phyloP scores from a whole-genome alignment of 2,888 invertebrate genomes.

The Isotomurus palustris region DNA sequence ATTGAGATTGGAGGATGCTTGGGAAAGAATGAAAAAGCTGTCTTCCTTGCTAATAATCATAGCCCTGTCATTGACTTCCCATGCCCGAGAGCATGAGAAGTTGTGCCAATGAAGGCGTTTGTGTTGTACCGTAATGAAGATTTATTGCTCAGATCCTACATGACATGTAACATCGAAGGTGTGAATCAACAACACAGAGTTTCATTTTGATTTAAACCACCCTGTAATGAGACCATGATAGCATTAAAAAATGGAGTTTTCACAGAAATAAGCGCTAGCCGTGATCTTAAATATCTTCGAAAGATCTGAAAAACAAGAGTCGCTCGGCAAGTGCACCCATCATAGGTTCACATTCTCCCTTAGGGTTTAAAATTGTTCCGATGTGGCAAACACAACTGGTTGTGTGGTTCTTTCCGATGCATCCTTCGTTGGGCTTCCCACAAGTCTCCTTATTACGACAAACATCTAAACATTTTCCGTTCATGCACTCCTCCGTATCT shows the following conservation, averaged over 20 bases:
- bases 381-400: constrained; percentile 31
- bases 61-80: constrained; percentile 8
- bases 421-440: constrained; percentile 24
- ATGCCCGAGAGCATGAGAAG: no score
- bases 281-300: no score
- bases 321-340: constrained; percentile 31
- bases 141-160: no score
- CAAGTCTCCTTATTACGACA: constrained; percentile 23
- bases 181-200: no score
- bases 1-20: background rate
- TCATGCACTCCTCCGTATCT: constrained; percentile 23
- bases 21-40: background rate
- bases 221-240: no score
- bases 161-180: no score
- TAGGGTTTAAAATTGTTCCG: constrained; percentile 31
- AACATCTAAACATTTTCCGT: constrained; percentile 31
- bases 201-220: no score
- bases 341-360: constrained; percentile 30
- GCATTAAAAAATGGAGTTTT: no score
- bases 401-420: constrained; percentile 25
- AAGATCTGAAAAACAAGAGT: constrained; percentile 29
- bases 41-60: constrained; percentile 1
- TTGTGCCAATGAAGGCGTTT: no score
- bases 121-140: no score
- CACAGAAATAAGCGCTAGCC: no score